Evolutionary conservation across 2,888 invertebrate genomes (phyloP).

Genomic region (Conistra vaccinii): DNA sequence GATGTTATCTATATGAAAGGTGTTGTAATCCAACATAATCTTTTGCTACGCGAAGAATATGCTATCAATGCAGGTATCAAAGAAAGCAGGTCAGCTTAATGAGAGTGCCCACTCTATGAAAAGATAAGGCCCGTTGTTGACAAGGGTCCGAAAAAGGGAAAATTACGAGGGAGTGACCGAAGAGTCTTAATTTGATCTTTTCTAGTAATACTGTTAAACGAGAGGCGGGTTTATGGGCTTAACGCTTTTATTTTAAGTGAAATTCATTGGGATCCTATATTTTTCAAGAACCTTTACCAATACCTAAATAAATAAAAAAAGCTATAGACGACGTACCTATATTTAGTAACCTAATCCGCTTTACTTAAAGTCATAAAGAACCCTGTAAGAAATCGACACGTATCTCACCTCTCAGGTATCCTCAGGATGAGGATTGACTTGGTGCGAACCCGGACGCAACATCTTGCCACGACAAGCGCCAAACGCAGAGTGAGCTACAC

Average conservation of each 20-base stretch:
- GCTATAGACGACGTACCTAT: no score
- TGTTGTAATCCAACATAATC: conserved; percentile 38
- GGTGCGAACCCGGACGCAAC: no score
- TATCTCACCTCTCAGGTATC: no score
- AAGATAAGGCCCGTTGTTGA: conserved; percentile 82
- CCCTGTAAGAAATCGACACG: no score
- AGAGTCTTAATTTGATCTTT: conserved; percentile 81
- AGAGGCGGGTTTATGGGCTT: conserved; percentile 53
- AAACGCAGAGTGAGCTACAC: no score
- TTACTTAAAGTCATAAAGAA: no score
- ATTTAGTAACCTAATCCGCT: no score
- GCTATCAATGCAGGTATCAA: conserved; percentile 74
- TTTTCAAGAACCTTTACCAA: conserved; percentile 12
- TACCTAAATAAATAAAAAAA: no score
- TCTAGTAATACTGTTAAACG: conserved; percentile 77
- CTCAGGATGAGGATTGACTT: no score
- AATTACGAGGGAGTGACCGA: conserved; percentile 83
- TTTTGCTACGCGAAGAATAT: conserved; percentile 55
- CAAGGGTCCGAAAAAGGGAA: conserved; percentile 84
- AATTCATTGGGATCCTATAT: conserved; percentile 45
- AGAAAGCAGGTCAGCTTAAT: conserved; percentile 80
- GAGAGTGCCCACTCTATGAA: conserved; percentile 76
- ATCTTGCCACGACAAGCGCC: no score
- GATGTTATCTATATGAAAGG: no score
- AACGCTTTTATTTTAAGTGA: conserved; percentile 61